These are phyloP conservation scores for Diorhabda elongata DNA, from an alignment of 1,140 invertebrate species.

Conservation along the genomic window DNA sequence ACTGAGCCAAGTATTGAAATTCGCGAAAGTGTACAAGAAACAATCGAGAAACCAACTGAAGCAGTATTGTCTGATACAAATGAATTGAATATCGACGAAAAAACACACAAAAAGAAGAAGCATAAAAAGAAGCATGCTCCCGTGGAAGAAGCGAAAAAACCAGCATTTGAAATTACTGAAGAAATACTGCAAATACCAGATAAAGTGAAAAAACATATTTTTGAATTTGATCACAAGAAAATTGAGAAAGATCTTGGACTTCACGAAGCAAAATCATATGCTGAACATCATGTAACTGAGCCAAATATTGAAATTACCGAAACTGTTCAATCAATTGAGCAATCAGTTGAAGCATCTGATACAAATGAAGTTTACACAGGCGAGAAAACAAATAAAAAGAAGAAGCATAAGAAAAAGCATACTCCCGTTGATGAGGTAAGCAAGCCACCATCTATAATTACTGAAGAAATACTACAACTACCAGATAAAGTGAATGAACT, in stretches of 20 bases:
- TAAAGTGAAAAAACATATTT: too few relatives aligned
- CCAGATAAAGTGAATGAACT: neutral
- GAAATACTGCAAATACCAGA: constrained; percentile 20
- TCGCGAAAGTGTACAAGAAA: neutral
- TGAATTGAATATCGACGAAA: constrained; percentile 18
- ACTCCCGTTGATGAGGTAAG: constrained; percentile 15
- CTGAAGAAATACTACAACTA: constrained; percentile 20
- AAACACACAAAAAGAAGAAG: constrained; percentile 28
- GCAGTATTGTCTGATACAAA: constrained; percentile 12
- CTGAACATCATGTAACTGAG: constrained; percentile 11
- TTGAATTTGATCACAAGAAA: too few relatives aligned
- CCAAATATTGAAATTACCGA: constrained; percentile 9
- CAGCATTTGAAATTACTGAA: constrained; percentile 21
- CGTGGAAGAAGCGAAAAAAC: constrained; percentile 23
- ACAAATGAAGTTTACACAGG: constrained; percentile 14
- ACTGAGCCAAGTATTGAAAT: constrained; percentile 14
- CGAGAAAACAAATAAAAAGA: constrained; percentile 28
- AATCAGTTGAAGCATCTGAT: constrained; percentile 7
- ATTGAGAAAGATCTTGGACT: neutral
- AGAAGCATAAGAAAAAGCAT: constrained; percentile 26
- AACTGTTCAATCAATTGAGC: neutral
- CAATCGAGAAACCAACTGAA: constrained; percentile 6
- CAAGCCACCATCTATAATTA: constrained; percentile 21
- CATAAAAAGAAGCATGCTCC: constrained; percentile 23
- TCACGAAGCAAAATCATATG: neutral